Conservation (phyloP, 2,797 vertebrate genomes). For the Crenichthys baileyi region DNA sequence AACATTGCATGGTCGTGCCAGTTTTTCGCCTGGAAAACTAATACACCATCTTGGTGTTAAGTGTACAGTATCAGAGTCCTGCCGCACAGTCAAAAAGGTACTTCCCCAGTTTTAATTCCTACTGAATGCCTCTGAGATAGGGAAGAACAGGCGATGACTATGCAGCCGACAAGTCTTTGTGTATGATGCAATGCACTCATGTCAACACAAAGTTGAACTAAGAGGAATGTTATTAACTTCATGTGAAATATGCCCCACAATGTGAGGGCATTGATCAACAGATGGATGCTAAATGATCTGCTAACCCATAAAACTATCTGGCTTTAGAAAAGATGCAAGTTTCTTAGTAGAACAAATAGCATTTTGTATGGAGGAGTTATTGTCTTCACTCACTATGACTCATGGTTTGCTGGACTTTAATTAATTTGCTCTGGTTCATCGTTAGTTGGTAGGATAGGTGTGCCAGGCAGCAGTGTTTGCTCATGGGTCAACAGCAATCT, state of each 20-base stretch:
- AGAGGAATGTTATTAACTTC: background rate
- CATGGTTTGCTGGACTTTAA: background rate
- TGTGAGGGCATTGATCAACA: background rate
- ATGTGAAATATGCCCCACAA: background rate
- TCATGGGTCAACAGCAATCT: slow-evolving; percentile 2
- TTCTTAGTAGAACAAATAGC: background rate
- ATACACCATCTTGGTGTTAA: background rate
- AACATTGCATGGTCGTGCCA: background rate
- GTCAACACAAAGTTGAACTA: background rate
- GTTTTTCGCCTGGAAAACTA: background rate
- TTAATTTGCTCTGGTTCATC: slow-evolving; percentile 27
- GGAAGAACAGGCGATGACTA: background rate
- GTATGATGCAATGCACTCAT: background rate
- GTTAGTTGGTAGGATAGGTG: slow-evolving; percentile 23
- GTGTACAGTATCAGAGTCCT: background rate
- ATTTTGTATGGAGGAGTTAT: background rate
- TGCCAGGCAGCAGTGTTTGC: slow-evolving; percentile 34
- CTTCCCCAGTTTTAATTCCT: background rate
- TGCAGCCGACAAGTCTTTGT: background rate
- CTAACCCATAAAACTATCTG: background rate
- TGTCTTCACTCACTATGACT: slow-evolving; percentile 41
- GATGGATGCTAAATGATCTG: background rate
- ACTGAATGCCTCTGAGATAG: background rate
- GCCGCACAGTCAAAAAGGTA: background rate
- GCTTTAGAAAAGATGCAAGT: background rate